phyloP scores from a whole-genome alignment of 2,888 invertebrate genomes.

The Calliopum simillimum region DNA sequence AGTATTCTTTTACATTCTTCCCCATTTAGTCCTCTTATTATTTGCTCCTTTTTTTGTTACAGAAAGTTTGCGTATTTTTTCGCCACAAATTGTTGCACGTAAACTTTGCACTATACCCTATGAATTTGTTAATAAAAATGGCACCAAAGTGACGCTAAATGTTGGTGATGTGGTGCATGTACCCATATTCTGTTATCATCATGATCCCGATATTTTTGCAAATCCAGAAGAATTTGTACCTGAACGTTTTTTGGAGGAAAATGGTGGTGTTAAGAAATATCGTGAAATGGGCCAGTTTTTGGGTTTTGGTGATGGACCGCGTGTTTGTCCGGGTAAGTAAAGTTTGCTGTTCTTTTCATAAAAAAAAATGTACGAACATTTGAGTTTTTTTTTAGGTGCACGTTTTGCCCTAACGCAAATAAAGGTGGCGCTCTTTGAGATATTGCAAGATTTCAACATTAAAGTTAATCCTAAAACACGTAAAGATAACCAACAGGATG shows the following conservation, averaged over 20 bases:
- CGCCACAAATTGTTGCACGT: conserved; percentile 49
- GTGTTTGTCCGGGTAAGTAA: conserved; percentile 43
- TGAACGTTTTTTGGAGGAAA: conserved; percentile 53
- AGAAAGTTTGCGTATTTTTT: conserved; percentile 60
- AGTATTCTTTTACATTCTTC: not conserved
- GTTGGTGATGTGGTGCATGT: conserved; percentile 51
- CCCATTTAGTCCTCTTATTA: not conserved
- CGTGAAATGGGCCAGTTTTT: conserved; percentile 40
- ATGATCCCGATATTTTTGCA: conserved; percentile 56
- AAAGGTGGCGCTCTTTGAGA: conserved; percentile 60
- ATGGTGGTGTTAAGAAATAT: conserved; percentile 49
- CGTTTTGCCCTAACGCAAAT: conserved; percentile 62
- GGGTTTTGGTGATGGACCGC: conserved; percentile 45
- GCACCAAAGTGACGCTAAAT: conserved; percentile 51
- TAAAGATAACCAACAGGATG: conserved; percentile 57
- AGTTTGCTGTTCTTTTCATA: not conserved
- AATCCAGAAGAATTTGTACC: conserved; percentile 54
- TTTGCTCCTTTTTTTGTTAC: not conserved
- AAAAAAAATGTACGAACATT: not conserved
- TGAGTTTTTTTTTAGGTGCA: conserved; percentile 55
- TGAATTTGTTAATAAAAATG: conserved; percentile 55
- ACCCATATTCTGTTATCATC: conserved; percentile 54
- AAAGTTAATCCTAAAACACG: conserved; percentile 59
- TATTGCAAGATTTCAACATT: conserved; percentile 61
- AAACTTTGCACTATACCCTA: conserved; percentile 57